Conservation (phyloP, 2,888 invertebrate genomes). For the Amphipoea lucens region DNA sequence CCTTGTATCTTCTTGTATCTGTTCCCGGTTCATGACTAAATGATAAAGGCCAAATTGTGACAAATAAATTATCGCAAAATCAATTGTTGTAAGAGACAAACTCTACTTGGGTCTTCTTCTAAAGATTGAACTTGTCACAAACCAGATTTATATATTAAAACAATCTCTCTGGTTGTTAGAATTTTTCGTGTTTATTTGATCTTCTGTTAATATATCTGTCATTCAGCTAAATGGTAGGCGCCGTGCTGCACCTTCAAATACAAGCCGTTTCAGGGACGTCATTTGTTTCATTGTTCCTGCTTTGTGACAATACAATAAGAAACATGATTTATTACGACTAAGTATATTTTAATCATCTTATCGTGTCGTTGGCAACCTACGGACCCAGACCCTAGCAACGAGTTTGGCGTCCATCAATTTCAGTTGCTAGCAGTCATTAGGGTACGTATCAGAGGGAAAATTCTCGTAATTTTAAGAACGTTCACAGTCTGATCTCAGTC, state of each 20-base stretch:
- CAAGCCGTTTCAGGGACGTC: constrained; percentile 12
- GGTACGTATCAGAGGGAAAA: not conserved
- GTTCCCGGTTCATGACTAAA: not conserved
- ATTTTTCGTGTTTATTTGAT: not conserved
- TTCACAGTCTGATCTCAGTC: no score
- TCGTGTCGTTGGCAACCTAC: not conserved
- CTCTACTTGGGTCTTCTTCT: no score
- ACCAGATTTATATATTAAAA: no score
- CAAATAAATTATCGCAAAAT: not conserved
- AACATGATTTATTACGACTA: not conserved
- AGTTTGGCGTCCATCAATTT: not conserved
- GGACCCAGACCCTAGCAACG: not conserved
- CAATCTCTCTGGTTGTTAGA: not conserved
- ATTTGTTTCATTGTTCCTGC: constrained; percentile 37
- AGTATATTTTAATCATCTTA: not conserved
- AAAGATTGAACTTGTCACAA: not conserved
- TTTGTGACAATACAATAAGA: constrained; percentile 13
- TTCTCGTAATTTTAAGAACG: no score
- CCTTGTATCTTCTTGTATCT: not conserved
- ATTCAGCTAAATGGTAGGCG: not conserved
- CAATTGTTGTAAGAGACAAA: not conserved
- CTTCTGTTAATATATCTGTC: constrained; percentile 25
- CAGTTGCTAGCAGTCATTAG: not conserved
- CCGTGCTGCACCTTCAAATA: not conserved
- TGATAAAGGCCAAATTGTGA: not conserved